These are phyloP conservation scores for Melanotaenia boesemani DNA, from an alignment of 2,797 vertebrate species.

Conservation along the genomic window DNA sequence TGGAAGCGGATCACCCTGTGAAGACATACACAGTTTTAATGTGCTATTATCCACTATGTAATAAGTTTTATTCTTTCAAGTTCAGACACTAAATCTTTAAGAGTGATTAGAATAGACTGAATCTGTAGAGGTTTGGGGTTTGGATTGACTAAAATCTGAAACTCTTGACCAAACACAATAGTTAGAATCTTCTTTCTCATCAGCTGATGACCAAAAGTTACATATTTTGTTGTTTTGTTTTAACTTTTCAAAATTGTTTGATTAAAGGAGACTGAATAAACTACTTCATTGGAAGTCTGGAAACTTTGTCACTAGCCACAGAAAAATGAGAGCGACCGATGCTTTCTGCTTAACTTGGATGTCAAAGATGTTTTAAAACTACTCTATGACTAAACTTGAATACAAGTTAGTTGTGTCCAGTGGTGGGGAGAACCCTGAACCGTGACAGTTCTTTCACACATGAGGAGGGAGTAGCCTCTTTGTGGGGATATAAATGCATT, in stretches of 20 bases:
- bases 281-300: too few relatives aligned
- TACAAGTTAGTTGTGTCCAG: neutral
- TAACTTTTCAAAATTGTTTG: too few relatives aligned
- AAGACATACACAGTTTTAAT: conserved; percentile 14
- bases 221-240: too few relatives aligned
- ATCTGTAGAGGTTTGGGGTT: neutral
- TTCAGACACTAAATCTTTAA: neutral
- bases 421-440: too few relatives aligned
- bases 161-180: neutral
- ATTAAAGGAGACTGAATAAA: too few relatives aligned
- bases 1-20: conserved; percentile 91
- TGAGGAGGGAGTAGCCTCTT: conserved; percentile 13
- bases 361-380: too few relatives aligned
- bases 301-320: too few relatives aligned
- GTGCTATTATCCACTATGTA: neutral
- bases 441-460: conserved; percentile 9
- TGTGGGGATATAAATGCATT: too few relatives aligned
- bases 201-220: neutral
- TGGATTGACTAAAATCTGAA: neutral
- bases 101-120: neutral
- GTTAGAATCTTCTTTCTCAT: neutral
- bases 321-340: too few relatives aligned
- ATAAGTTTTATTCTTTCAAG: neutral
- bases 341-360: too few relatives aligned
- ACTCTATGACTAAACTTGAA: neutral